These are phyloP conservation scores for Tinamus guttatus DNA, from an alignment of 2,113 vertebrate genomes.

Conservation along the genomic window DNA sequence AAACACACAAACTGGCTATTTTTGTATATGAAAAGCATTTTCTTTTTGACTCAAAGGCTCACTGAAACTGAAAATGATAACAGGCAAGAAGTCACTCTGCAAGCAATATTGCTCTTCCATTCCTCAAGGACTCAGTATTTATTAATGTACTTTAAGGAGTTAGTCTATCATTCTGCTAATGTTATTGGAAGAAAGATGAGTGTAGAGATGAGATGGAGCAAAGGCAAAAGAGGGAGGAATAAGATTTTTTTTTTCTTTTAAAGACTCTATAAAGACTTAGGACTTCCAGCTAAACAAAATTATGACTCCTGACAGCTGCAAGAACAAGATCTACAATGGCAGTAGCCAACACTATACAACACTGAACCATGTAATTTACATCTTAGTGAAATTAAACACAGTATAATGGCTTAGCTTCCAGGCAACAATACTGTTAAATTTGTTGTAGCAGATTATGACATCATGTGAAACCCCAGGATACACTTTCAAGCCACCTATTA, in stretches of 20 bases:
- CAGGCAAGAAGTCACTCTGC: background rate
- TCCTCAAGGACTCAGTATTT: background rate
- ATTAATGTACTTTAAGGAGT: background rate
- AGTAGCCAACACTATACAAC: slow-evolving; percentile 70
- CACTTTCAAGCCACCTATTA: slow-evolving; percentile 73
- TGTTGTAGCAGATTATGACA: slow-evolving; percentile 81
- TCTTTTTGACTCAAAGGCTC: background rate
- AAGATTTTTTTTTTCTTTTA: too few species aligned
- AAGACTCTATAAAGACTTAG: slow-evolving; percentile 41
- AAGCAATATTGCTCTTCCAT: background rate
- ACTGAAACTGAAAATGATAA: background rate
- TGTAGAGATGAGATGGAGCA: background rate
- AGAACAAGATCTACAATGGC: slow-evolving; percentile 66
- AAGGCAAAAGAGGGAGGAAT: slow-evolving; percentile 1
- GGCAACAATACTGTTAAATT: slow-evolving; percentile 81
- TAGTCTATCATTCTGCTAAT: background rate
- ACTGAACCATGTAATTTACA: slow-evolving; percentile 81
- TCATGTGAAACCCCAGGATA: slow-evolving; percentile 82
- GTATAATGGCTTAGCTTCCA: slow-evolving; percentile 80
- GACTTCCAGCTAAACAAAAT: slow-evolving; percentile 69
- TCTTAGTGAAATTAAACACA: slow-evolving; percentile 84
- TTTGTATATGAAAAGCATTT: background rate
- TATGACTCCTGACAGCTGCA: slow-evolving; percentile 67
- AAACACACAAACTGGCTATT: background rate
- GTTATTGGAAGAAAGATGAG: background rate